Conservation (phyloP, 1,140 invertebrate genomes). For the Diprion similis region DNA sequence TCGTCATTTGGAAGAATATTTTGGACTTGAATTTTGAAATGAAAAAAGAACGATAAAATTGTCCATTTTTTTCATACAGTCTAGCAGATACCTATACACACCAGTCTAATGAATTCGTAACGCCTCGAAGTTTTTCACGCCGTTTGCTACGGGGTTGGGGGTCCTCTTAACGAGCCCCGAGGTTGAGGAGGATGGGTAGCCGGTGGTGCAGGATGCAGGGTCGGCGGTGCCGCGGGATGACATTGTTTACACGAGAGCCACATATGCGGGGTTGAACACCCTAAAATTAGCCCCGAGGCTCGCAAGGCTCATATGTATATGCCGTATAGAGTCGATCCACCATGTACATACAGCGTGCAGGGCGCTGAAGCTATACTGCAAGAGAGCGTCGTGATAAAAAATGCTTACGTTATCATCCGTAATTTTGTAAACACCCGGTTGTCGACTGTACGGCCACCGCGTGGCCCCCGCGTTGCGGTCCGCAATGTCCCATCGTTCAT, state of each 20-base stretch:
- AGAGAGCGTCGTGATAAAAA: constrained; percentile 44
- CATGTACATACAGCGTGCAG: background rate
- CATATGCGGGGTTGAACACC: constrained; percentile 52
- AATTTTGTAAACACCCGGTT: constrained; percentile 56
- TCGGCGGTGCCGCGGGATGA: background rate
- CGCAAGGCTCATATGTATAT: background rate
- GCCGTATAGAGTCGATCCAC: background rate
- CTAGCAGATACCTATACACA: no score
- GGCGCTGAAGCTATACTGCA: no score
- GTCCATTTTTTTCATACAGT: no score
- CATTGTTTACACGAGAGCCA: constrained; percentile 8
- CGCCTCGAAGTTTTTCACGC: no score
- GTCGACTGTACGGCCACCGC: background rate
- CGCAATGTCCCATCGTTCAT: background rate
- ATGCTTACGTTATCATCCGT: constrained; percentile 63
- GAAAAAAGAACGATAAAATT: no score
- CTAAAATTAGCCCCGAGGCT: constrained; percentile 58
- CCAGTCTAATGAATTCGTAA: no score
- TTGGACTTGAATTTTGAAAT: no score
- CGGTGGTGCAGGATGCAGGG: background rate
- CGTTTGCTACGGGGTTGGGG: no score
- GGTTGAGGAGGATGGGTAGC: background rate
- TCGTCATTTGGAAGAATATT: no score
- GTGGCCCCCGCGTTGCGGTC: constrained; percentile 23
- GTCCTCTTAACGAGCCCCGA: background rate